A percentile compares a stretch with the other conserved stretches of the same genome.
These are phyloP conservation scores for Sclerodermus sp. DNA, from an alignment of 2,888 invertebrate genomes.

Conservation along the genomic window DNA sequence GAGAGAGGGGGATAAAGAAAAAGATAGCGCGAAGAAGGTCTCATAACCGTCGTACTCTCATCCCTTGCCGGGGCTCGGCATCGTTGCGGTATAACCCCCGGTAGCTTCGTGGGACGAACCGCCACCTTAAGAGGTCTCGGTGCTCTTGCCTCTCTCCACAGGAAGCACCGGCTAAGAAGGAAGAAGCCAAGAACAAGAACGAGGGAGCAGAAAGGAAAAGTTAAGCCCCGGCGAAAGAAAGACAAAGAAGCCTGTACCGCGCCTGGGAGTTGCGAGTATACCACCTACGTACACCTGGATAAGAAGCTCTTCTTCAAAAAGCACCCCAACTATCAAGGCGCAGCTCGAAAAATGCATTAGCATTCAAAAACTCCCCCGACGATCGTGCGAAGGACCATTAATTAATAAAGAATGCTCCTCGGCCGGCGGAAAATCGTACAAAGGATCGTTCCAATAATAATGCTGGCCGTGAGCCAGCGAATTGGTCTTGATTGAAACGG, in stretches of 20 bases:
- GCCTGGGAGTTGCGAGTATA: too few relatives aligned
- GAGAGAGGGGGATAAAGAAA: neutral
- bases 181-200: constrained; percentile 5
- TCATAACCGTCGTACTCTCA: constrained; percentile 8
- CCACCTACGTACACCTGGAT: constrained; percentile 6
- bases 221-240: too few relatives aligned
- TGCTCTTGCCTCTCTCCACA: constrained; percentile 11
- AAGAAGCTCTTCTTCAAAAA: constrained; percentile 19
- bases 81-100: constrained; percentile 1
- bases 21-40: neutral
- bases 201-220: constrained; percentile 2
- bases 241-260: too few relatives aligned
- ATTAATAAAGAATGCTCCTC: too few relatives aligned
- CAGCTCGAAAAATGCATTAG: too few relatives aligned
- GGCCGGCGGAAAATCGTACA: too few relatives aligned
- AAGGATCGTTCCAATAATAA: too few relatives aligned
- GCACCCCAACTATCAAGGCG: neutral
- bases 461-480: too few relatives aligned
- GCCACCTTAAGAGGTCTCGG: constrained; percentile 25
- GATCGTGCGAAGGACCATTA: too few relatives aligned
- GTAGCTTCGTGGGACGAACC: neutral
- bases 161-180: constrained; percentile 8
- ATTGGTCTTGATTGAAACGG: too few relatives aligned
- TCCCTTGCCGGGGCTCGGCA: neutral
- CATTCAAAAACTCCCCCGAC: too few relatives aligned